A percentile compares a stretch with the other conserved stretches of the same genome.
phyloP scores from a whole-genome alignment of 2,113 vertebrate species.

The Plotosus lineatus region DNA sequence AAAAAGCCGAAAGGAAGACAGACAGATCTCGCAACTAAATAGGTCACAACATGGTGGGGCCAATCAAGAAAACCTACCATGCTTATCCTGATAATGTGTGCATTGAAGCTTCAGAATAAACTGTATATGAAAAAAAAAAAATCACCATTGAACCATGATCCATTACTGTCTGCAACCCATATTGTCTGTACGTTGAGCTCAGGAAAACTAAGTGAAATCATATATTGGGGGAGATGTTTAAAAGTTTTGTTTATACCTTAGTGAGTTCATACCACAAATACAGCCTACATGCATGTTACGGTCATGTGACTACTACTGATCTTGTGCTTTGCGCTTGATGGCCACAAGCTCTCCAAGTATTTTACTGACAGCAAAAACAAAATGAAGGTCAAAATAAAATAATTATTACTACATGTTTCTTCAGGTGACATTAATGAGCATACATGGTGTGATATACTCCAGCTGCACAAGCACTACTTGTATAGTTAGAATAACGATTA shows the following conservation, averaged over 20 bases:
- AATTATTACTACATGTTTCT: not conserved
- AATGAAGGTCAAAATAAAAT: not conserved
- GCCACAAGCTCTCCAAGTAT: not conserved
- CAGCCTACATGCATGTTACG: not conserved
- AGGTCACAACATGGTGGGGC: not conserved
- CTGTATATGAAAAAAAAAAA: not conserved
- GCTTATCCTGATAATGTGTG: not conserved
- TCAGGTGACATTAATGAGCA: not conserved
- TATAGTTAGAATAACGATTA: not conserved
- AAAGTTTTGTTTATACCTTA: not conserved
- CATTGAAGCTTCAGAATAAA: not conserved
- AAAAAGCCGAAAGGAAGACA: too few species aligned
- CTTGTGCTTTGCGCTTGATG: not conserved
- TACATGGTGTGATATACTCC: too few species aligned
- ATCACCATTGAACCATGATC: too few species aligned
- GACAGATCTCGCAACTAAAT: not conserved
- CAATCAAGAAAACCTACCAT: not conserved
- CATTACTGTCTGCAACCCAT: not conserved
- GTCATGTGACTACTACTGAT: not conserved
- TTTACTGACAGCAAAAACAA: too few species aligned
- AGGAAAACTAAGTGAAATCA: not conserved
- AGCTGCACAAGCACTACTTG: not conserved
- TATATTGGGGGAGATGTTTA: too few species aligned
- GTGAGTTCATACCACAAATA: not conserved
- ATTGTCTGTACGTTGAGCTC: too few species aligned